Evolutionary conservation across 2,888 invertebrate genomes (phyloP), one percentile per base, ranked within the genome.

Genomic region (Neocrepidodera transversa): DNA sequence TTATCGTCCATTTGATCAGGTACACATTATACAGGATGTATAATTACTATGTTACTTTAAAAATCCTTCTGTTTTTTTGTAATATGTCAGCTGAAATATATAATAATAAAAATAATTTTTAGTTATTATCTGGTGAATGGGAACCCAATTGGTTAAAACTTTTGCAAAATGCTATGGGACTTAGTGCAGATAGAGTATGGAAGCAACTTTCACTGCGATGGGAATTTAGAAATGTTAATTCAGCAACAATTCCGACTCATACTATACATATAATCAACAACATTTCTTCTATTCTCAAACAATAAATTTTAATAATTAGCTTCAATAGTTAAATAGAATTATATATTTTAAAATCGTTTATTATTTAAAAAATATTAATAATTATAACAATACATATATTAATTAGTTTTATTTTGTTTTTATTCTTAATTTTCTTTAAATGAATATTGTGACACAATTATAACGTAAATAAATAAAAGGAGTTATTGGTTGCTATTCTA

Each of bases 1-100:
- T 8, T 82, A 86, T 61, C 81, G 82, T 13, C 86, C 87, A 0
- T 92, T 92, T 74, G 92, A 93, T 79, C 89, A 91, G 84, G 90
- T 90, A 70, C 36, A 42, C 49, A 38, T 61, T n/a, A n/a, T n/a
- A n/a, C n/a, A n/a, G n/a, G n/a, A n/a, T n/a, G n/a, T n/a, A n/a
- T n/a, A n/a, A n/a, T n/a, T n/a, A n/a, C n/a, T n/a, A n/a, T n/a
- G n/a, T n/a, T n/a, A n/a, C n/a, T n/a, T n/a, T n/a, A n/a, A n/a
- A n/a, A n/a, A n/a, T n/a, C n/a, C n/a, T n/a, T 48, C 18, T 28
- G 8, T 38, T 38, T 35, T 63, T 36, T 23, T 23, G 6, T 28
- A 28, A 23, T 8, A 28, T 28, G 23, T 23, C 10, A 28, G 6
- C 28, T 32, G 3, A 23, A 23, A 23, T 23, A 23, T 5, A 23